These are phyloP conservation scores for Tarsius wallacei DNA, from an alignment of 2,797 vertebrate species.

Conservation along the genomic window DNA sequence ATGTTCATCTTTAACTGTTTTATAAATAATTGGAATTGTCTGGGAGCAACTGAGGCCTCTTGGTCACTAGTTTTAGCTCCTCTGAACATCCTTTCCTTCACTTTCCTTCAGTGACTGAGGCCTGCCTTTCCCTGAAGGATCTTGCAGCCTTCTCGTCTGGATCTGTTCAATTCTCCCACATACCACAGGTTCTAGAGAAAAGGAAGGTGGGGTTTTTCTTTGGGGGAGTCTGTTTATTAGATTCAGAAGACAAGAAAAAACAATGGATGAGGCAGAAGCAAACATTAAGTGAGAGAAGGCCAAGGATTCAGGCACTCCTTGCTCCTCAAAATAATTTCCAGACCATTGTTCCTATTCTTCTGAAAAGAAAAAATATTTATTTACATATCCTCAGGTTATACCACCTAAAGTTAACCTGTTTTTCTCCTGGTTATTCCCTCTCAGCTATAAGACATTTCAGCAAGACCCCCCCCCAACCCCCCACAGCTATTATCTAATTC, in stretches of 20 bases:
- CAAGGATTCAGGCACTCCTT: not conserved
- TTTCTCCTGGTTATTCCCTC: not conserved
- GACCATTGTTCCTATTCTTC: not conserved
- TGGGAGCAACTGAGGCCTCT: not conserved
- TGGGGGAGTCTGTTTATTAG: no score
- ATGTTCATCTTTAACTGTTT: not conserved
- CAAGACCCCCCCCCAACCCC: not conserved
- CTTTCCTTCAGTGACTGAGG: not conserved
- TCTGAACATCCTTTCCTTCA: not conserved
- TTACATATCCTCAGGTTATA: not conserved
- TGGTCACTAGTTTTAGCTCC: not conserved
- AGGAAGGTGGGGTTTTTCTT: not conserved
- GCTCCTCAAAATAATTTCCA: not conserved
- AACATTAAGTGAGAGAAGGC: no score
- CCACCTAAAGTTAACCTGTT: not conserved
- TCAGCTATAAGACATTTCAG: not conserved
- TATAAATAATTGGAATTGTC: not conserved
- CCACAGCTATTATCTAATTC: not conserved
- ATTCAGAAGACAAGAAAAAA: no score
- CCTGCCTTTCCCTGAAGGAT: not conserved
- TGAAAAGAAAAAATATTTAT: not conserved
- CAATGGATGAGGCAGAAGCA: no score
- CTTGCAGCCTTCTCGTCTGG: not conserved
- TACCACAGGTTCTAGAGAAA: not conserved
- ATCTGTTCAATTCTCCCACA: not conserved